These are phyloP conservation scores for Tiliqua scincoides DNA, from an alignment of 2,113 vertebrate species.

Conservation along the genomic window DNA sequence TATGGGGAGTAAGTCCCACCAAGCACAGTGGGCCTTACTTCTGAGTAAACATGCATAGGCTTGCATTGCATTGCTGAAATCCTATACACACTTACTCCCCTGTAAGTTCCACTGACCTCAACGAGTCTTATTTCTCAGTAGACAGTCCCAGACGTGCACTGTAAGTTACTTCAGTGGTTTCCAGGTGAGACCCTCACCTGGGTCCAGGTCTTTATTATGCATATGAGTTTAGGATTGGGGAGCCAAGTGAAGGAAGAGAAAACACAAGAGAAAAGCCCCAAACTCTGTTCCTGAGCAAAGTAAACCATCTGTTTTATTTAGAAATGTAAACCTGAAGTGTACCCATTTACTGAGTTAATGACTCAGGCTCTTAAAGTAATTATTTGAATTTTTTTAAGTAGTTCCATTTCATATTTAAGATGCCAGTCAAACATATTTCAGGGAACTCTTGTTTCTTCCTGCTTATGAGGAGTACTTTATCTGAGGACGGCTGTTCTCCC, in stretches of 20 bases:
- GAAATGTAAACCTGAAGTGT: not conserved
- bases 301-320: not conserved
- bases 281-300: not conserved
- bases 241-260: not conserved
- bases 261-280: not conserved
- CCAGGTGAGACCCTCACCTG: not conserved
- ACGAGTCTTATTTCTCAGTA: no score
- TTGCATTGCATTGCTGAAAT: no score
- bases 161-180: not conserved
- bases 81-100: no score
- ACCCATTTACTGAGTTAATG: slow-evolving; percentile 1
- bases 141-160: no score
- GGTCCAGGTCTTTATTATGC: not conserved
- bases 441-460: not conserved
- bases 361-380: not conserved
- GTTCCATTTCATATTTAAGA: slow-evolving; percentile 39
- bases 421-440: slow-evolving; percentile 1
- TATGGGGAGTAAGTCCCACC: no score
- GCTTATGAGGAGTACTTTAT: slow-evolving; percentile 34
- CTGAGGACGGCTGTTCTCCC: slow-evolving; percentile 55
- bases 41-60: no score
- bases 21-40: no score
- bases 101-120: no score
- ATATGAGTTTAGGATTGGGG: not conserved
- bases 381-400: not conserved